Evolutionary conservation across 2,888 invertebrate species (phyloP), one percentile per base, ranked within the genome.

Genomic region (Epicampocera succincta): DNA sequence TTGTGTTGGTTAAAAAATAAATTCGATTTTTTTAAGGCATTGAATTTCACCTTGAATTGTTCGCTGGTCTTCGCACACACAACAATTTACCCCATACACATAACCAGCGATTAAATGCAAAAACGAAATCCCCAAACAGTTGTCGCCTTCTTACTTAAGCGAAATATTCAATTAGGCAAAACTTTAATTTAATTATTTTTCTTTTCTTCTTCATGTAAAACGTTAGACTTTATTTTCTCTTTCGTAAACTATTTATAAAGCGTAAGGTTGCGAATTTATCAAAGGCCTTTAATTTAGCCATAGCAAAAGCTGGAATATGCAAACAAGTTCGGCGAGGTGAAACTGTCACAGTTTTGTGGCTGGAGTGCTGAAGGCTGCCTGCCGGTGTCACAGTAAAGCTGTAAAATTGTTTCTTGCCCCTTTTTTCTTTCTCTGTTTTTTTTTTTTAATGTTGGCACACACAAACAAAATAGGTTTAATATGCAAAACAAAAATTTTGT

Each of bases 91-190:
- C 44, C 33, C 12, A n/a, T 13, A 50, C 15, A 46, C 46, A 68
- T 63, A 73, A 46, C 46, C 68, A 48, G 68, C 68, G 25, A 48
- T 71, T 65, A 40, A 65, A 48, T 17, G n/a, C 17, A 40, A 9
- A 40, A n/a, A 33, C 58, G 65, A 52, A 48, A 19, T 42, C 1
- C 19, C 17, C 42, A 4, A 44, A 38, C 21, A 63, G 44, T 48
- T 73, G 52, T 78, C 74, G 80, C 72, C 63, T 40, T 63, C 80
- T 69, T 78, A 61, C 77, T 76, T 79, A 82, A 83, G 84, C 74
- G 82, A 85, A 85, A 84, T 85, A 85, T 85, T 85, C 85, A 85
- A 85, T 85, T 85, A 85, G 78, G 83, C 79, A 85, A 73, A 82
- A 83, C 69, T 83, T 80, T 84, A 69, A 69, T 75, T 84, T 80